Evolutionary conservation across 2,797 vertebrate species (phyloP), one percentile per base, ranked within the genome.

Genomic region (Todus mexicanus): DNA sequence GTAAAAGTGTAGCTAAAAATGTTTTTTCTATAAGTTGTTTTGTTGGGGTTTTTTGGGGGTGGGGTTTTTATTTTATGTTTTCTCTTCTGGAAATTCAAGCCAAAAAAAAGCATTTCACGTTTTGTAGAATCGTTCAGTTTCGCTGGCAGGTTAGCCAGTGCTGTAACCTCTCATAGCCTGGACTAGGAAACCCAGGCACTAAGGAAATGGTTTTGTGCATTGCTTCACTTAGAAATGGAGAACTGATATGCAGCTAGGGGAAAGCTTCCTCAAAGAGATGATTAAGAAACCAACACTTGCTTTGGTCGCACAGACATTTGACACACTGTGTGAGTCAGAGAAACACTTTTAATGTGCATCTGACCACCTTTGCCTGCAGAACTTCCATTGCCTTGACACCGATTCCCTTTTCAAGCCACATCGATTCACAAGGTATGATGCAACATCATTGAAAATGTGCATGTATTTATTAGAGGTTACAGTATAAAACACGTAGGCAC

Each of bases 401-500:
- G 2, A 74, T 87, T 93, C 50, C 77, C 63, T 68, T 91, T 74
- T 77, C 80, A 79, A 76, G 63, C 84, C 87, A 69, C 45, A 88
- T 84, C 89, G 79, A 74, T 71, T 88, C 80, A 65, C 56, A 72
- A 81, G 74, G 74, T n/a, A 51, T 63, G 71, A 94, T 84, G 93
- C 60, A 91, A 91, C 68, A 84, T 90, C 91, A 89, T 51, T 88
- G 93, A 66, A 84, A 92, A 94, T 73, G 91, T 88, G 83, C 90
- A 90, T 61, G 78, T 65, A 75, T 77, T 92, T 93, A 91, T 91
- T 72, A 91, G 82, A 92, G 87, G 92, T 79, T 92, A 69, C 61
- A 66, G 77, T 42, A 71, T 63, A 90, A 91, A 92, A 90, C 71
- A 95, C 15, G 45, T 80, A 96, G 83, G 77, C 77, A 76, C 92